phyloP scores from a whole-genome alignment of 2,888 invertebrate genomes.

The Sinelater perroti region DNA sequence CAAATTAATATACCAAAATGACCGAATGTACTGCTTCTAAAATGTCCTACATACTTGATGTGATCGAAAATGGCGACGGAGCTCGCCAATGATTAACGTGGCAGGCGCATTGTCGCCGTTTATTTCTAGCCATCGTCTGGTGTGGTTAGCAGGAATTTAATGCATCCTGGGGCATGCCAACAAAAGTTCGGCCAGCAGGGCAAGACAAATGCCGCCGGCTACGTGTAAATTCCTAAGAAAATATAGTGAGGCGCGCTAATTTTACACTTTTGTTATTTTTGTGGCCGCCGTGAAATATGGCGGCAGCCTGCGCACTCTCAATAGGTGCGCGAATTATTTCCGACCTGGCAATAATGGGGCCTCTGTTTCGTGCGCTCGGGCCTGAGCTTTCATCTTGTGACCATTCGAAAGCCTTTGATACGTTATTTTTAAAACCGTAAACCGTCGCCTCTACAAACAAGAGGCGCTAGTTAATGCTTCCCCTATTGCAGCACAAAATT shows the following conservation, averaged over 20 bases:
- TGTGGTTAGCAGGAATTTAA: conserved; percentile 31
- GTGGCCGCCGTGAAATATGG: not conserved
- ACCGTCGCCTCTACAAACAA: too few relatives aligned
- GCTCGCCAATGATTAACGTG: conserved; percentile 8
- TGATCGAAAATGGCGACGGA: too few relatives aligned
- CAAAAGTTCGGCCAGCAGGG: conserved; percentile 19
- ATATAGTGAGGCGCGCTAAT: conserved; percentile 16
- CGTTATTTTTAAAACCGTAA: too few relatives aligned
- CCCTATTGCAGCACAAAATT: too few relatives aligned
- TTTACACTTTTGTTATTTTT: conserved; percentile 13
- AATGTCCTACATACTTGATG: too few relatives aligned
- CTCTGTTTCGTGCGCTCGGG: too few relatives aligned
- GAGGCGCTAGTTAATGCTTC: too few relatives aligned
- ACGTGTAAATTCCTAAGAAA: conserved; percentile 17
- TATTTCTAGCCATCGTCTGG: conserved; percentile 29
- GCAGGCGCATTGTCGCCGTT: conserved; percentile 14
- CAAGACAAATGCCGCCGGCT: conserved; percentile 20
- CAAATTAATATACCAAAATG: too few relatives aligned
- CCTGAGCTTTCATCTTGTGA: not conserved
- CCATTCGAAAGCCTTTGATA: too few relatives aligned
- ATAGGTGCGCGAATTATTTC: not conserved
- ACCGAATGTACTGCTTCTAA: too few relatives aligned
- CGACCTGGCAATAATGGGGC: too few relatives aligned
- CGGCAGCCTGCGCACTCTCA: too few relatives aligned
- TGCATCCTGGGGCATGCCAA: conserved; percentile 24